Evolutionary conservation across 2,113 vertebrate species (phyloP).

Genomic region (Hyaena hyaena): DNA sequence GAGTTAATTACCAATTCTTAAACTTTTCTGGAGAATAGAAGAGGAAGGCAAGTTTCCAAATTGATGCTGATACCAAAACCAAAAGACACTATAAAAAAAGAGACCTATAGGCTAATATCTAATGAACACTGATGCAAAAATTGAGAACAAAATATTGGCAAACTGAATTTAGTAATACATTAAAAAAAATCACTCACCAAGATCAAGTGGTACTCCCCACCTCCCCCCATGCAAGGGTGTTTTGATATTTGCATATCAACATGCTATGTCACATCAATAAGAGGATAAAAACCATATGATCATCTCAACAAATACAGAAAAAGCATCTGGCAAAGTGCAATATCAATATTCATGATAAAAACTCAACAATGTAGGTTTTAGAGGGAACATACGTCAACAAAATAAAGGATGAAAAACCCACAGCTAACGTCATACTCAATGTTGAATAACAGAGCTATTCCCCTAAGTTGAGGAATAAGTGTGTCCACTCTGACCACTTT

Average conservation of each 20-base stretch:
- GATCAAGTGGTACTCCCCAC: neutral
- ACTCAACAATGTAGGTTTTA: neutral
- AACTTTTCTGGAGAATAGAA: neutral
- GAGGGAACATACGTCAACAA: neutral
- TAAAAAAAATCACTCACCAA: neutral
- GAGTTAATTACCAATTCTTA: neutral
- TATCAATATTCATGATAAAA: neutral
- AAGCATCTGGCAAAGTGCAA: neutral
- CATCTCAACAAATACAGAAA: neutral
- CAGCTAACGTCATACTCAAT: neutral
- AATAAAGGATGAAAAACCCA: neutral
- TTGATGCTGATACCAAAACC: neutral
- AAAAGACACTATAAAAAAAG: neutral
- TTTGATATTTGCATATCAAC: neutral
- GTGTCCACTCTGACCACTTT: neutral
- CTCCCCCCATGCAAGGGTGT: neutral
- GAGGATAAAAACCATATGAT: neutral
- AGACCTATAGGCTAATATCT: neutral
- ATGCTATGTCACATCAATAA: neutral
- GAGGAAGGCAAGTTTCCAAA: neutral
- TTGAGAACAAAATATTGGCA: neutral
- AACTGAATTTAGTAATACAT: neutral
- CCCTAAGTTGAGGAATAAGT: neutral
- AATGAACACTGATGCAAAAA: neutral
- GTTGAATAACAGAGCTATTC: neutral